phyloP scores from a whole-genome alignment of 1,140 invertebrate genomes.

The Drosophila sproati region DNA sequence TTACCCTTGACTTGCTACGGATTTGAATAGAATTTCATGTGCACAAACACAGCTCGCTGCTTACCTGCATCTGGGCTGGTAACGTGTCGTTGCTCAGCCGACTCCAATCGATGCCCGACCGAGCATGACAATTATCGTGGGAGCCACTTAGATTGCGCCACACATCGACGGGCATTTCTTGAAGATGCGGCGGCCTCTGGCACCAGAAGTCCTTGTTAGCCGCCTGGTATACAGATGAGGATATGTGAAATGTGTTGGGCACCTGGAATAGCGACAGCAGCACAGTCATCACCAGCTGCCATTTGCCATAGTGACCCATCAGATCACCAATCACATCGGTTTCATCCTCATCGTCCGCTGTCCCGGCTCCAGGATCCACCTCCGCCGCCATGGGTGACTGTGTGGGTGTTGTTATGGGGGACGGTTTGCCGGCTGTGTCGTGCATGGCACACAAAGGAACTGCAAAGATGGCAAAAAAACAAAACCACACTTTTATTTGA shows the following conservation, averaged over 20 bases:
- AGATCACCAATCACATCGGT: conserved; percentile 88
- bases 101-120: conserved; percentile 72
- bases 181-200: conserved; percentile 85
- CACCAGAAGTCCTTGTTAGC: conserved; percentile 88
- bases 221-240: conserved; percentile 88
- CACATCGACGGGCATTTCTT: conserved; percentile 84
- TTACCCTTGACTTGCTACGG: conserved; percentile 19
- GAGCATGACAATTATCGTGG: conserved; percentile 85
- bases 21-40: conserved; percentile 21
- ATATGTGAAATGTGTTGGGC: conserved; percentile 91
- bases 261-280: conserved; percentile 90
- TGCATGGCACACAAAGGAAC: conserved; percentile 80
- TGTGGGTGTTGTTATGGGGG: conserved; percentile 64
- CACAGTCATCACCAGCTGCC: conserved; percentile 90
- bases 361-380: conserved; percentile 25
- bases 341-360: conserved; percentile 84
- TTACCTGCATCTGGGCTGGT: conserved; percentile 52
- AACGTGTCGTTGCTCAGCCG: conserved; percentile 51
- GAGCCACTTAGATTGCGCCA: conserved; percentile 88
- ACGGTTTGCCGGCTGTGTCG: conserved; percentile 71
- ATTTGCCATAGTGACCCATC: conserved; percentile 90
- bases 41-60: background rate
- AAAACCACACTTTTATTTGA: too few species aligned
- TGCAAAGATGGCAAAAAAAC: conserved; percentile 24
- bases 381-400: conserved; percentile 56